A percentile compares a stretch with the other conserved stretches of the same genome.
Evolutionary conservation across 2,888 invertebrate species (phyloP).

Genomic region (Heliconius ismenius): DNA sequence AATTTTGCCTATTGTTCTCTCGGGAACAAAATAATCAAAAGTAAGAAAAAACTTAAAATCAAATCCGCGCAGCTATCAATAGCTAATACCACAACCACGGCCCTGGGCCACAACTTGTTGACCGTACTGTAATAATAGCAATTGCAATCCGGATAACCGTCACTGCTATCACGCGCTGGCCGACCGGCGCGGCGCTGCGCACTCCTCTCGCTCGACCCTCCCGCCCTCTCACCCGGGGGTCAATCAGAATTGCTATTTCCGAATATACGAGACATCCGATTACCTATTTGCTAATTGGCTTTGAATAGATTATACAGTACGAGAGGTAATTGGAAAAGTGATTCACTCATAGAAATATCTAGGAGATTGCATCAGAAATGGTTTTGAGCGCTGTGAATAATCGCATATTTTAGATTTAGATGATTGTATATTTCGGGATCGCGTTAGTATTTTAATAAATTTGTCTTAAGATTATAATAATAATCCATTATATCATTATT

Average conservation of each 20-base stretch:
- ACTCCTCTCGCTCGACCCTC: slow-evolving; percentile 40
- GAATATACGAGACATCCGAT: slow-evolving; percentile 53
- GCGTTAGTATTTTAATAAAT: background rate
- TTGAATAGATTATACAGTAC: slow-evolving; percentile 31
- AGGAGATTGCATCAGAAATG: slow-evolving; percentile 24
- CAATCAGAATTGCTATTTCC: slow-evolving; percentile 71
- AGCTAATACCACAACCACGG: no score
- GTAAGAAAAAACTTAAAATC: no score
- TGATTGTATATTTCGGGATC: background rate
- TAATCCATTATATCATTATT: background rate
- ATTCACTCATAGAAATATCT: slow-evolving; percentile 37
- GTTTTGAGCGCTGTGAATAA: slow-evolving; percentile 5
- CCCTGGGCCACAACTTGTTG: no score
- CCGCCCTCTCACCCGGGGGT: slow-evolving; percentile 54
- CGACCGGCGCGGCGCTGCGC: slow-evolving; percentile 46
- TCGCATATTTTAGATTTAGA: background rate
- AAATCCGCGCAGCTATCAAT: no score
- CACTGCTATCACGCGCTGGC: slow-evolving; percentile 45
- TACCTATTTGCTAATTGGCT: slow-evolving; percentile 42
- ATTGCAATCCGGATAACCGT: slow-evolving; percentile 34
- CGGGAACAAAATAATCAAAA: no score
- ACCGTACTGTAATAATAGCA: slow-evolving; percentile 26
- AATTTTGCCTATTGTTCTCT: no score
- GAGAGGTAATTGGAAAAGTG: slow-evolving; percentile 27
- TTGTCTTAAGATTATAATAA: background rate